Evolutionary conservation across 2,113 vertebrate species (phyloP).

Genomic region (Paralichthys olivaceus): DNA sequence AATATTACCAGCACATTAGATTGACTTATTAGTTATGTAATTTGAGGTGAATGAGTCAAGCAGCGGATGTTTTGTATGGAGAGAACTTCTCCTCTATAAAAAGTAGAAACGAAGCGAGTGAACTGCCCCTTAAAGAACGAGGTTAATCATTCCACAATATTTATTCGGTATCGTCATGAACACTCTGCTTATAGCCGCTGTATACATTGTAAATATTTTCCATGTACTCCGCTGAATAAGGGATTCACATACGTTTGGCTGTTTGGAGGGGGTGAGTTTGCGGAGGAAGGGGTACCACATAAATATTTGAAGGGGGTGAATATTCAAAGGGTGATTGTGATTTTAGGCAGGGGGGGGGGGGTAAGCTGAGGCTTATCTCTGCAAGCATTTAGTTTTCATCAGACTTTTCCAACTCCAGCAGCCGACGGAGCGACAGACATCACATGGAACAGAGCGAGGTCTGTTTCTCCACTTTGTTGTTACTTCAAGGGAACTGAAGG

Average conservation of each 20-base stretch:
- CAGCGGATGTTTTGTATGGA: not conserved
- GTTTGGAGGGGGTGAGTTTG: conserved; percentile 60
- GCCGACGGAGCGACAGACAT: not conserved
- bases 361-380: conserved; percentile 49
- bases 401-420: conserved; percentile 25
- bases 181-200: conserved; percentile 44
- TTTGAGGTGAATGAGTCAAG: not conserved
- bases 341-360: conserved; percentile 57
- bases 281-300: conserved; percentile 42
- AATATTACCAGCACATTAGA: not conserved
- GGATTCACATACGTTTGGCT: conserved; percentile 53
- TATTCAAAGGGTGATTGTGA: conserved; percentile 72
- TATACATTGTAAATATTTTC: conserved; percentile 78
- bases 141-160: conserved; percentile 57
- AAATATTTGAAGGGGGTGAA: conserved; percentile 71
- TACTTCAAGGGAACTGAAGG: conserved; percentile 5
- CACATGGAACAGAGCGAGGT: not conserved
- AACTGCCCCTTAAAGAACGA: conserved; percentile 26
- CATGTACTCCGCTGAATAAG: conserved; percentile 60
- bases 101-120: not conserved
- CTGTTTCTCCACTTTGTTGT: conserved; percentile 8
- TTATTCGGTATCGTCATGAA: conserved; percentile 56
- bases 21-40: not conserved
- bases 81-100: not conserved
- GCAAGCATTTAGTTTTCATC: conserved; percentile 45